Percentiles rank a stretch among this genome's conserved stretches.
Conservation (phyloP, 2,797 vertebrate species). For the Coendou prehensilis region DNA sequence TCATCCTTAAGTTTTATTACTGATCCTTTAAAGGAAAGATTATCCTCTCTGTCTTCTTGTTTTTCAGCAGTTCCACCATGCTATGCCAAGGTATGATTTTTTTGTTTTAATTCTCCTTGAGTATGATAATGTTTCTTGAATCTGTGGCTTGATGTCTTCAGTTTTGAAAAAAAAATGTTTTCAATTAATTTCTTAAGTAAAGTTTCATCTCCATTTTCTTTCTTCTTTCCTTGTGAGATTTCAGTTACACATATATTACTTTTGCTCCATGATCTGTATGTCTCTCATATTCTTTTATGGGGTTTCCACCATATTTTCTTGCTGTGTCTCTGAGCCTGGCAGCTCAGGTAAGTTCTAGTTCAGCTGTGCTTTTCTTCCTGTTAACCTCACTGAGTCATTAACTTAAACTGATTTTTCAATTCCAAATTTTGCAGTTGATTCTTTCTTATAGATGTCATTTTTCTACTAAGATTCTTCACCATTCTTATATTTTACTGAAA, state of each 20-base stretch:
- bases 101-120: neutral
- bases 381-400: neutral
- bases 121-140: conserved; percentile 16
- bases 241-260: neutral
- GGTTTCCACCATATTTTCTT: neutral
- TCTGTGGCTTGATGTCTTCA: neutral
- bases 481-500: neutral
- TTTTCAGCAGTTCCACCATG: neutral
- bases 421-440: neutral
- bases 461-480: neutral
- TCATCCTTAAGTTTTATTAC: neutral
- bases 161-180: neutral
- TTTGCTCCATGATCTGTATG: neutral
- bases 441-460: neutral
- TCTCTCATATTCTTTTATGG: neutral
- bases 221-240: neutral
- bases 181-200: conserved; percentile 15
- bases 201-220: neutral
- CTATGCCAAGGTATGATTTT: neutral
- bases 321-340: neutral
- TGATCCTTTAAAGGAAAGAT: neutral
- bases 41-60: neutral
- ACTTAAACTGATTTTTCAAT: neutral
- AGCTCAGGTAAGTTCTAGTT: neutral
- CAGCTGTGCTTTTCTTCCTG: neutral